These are phyloP conservation scores for Dynastes grantii DNA, from an alignment of 2,888 invertebrate genomes.

Conservation along the genomic window DNA sequence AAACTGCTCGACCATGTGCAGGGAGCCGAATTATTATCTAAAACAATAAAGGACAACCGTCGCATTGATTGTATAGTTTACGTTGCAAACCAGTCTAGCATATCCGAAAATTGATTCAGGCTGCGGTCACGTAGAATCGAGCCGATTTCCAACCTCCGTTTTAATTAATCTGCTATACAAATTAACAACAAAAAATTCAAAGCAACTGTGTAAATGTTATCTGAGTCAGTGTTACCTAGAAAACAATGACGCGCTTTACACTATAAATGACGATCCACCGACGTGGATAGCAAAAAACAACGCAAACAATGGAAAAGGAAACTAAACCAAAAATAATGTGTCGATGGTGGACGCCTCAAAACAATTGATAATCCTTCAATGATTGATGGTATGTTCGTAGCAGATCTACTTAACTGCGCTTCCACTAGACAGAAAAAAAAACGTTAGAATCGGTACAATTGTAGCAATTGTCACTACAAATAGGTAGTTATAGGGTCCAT, in stretches of 20 bases:
- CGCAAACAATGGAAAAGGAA: neutral
- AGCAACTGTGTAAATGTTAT: no score
- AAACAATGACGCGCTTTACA: neutral
- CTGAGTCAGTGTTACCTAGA: neutral
- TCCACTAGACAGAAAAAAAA: no score
- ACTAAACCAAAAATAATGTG: conserved; percentile 9
- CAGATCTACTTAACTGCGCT: neutral
- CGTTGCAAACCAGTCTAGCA: no score
- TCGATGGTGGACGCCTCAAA: neutral
- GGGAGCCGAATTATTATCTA: no score
- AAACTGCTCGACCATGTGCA: no score
- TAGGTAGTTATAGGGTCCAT: no score
- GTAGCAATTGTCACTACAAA: no score
- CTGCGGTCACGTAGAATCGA: neutral
- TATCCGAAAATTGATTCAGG: no score
- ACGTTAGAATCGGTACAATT: no score
- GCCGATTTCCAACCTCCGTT: neutral
- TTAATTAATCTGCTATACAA: neutral
- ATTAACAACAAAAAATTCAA: neutral
- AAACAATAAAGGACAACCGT: no score
- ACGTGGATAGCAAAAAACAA: neutral
- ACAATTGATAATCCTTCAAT: neutral
- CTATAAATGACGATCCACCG: neutral
- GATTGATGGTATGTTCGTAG: neutral
- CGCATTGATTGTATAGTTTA: no score